Evolutionary conservation across 2,797 vertebrate species (phyloP).

Genomic region (Danio choprae): DNA sequence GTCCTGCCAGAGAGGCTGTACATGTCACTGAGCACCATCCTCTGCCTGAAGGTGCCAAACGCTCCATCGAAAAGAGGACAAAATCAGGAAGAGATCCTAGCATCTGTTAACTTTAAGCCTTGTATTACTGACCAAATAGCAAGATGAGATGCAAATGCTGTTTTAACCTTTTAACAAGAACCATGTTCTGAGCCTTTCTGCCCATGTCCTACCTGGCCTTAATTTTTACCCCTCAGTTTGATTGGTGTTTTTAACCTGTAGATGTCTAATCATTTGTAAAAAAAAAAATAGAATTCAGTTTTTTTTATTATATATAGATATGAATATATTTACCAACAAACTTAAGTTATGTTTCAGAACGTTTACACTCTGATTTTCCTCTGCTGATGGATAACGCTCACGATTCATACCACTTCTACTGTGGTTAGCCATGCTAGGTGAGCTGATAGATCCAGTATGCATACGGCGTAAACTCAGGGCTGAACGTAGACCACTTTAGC

Average conservation of each 20-base stretch:
- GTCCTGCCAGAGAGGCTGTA: constrained; percentile 36
- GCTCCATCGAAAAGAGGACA: not conserved
- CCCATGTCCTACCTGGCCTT: constrained; percentile 39
- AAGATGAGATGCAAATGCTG: constrained; percentile 24
- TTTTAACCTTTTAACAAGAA: constrained; percentile 45
- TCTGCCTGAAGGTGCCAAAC: constrained; percentile 14
- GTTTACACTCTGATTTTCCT: constrained; percentile 65
- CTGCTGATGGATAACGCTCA: constrained; percentile 62
- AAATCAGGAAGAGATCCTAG: constrained; percentile 38
- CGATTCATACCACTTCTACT: constrained; percentile 26
- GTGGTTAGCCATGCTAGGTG: constrained; percentile 23
- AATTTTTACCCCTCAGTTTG: constrained; percentile 51
- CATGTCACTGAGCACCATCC: constrained; percentile 1
- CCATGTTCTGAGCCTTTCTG: constrained; percentile 50
- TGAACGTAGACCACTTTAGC: constrained; percentile 66
- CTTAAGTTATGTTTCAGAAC: constrained; percentile 70
- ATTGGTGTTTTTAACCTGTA: constrained; percentile 57
- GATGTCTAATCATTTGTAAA: constrained; percentile 42
- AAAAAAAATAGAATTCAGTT: constrained; percentile 1
- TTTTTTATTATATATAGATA: constrained; percentile 51
- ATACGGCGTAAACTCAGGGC: constrained; percentile 71
- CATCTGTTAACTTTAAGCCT: constrained; percentile 50
- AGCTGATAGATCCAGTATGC: not conserved
- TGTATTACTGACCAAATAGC: constrained; percentile 56
- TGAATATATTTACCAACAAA: constrained; percentile 66